Evolutionary conservation across 2,113 vertebrate species (phyloP).

Genomic region (Pipra filicauda): DNA sequence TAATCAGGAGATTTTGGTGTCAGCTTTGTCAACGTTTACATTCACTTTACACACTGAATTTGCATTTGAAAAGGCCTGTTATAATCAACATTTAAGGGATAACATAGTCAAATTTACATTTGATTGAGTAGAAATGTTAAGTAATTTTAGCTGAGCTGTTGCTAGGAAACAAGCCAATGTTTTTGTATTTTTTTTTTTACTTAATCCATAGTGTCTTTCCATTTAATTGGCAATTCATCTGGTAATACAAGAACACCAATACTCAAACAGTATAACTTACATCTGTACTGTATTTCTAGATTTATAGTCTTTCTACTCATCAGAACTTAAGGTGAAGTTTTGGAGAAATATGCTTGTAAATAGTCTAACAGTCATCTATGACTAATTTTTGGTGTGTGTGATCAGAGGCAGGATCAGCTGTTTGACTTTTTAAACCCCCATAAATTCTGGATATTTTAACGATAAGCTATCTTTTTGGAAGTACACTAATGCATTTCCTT

Average conservation of each 20-base stretch:
- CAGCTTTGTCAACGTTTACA: constrained; percentile 79
- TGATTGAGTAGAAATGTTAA: constrained; percentile 77
- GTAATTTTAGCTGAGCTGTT: constrained; percentile 76
- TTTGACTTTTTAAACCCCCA: background rate
- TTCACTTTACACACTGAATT: constrained; percentile 76
- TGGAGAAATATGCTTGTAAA: background rate
- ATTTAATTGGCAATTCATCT: constrained; percentile 55
- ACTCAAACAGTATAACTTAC: constrained; percentile 41
- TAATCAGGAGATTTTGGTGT: constrained; percentile 73
- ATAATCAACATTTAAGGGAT: constrained; percentile 81
- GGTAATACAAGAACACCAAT: background rate
- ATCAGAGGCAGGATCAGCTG: constrained; percentile 19
- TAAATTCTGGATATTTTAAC: constrained; percentile 9
- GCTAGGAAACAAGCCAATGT: constrained; percentile 80
- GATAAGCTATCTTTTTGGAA: constrained; percentile 30
- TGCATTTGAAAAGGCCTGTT: constrained; percentile 78
- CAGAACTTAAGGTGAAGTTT: constrained; percentile 22
- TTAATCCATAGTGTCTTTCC: constrained; percentile 62
- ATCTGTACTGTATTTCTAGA: constrained; percentile 49
- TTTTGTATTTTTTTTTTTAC: constrained; percentile 50
- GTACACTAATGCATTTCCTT: constrained; percentile 14
- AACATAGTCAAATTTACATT: constrained; percentile 79
- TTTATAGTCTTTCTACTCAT: constrained; percentile 38
- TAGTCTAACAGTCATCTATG: background rate
- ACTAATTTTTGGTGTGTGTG: background rate